Evolutionary conservation across 53 echinoderm and acorn worm species (phyloP).

Genomic region (Henricia sp.): DNA sequence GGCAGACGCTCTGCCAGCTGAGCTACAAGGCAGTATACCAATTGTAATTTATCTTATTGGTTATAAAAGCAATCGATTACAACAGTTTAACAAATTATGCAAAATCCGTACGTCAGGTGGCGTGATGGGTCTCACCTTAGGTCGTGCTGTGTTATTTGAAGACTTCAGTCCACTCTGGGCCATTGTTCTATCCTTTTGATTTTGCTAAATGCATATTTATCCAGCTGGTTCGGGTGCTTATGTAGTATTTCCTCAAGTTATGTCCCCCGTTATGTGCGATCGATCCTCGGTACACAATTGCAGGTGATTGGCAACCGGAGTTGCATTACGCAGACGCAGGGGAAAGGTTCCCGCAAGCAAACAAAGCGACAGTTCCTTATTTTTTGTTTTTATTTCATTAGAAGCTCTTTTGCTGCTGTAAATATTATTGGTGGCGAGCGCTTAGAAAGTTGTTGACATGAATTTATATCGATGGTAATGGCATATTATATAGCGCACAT

Average conservation of each 20-base stretch:
- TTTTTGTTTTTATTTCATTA: too few species aligned
- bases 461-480: too few species aligned
- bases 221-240: constrained; percentile 19
- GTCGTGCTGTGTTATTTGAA: neutral
- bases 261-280: constrained; percentile 19
- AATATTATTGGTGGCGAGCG: too few species aligned
- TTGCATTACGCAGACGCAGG: neutral
- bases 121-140: neutral
- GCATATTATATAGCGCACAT: too few species aligned
- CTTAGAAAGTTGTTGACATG: too few species aligned
- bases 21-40: too few species aligned
- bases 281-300: constrained; percentile 3
- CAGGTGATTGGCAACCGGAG: constrained; percentile 3
- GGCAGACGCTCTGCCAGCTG: too few species aligned
- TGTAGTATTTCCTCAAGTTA: constrained; percentile 2
- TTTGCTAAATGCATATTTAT: neutral
- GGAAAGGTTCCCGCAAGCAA: neutral
- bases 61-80: too few species aligned
- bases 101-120: neutral
- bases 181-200: neutral
- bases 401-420: too few species aligned
- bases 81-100: too few species aligned
- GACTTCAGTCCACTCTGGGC: neutral
- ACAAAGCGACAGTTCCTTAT: neutral
- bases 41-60: too few species aligned